Conservation (phyloP, 2,888 invertebrate genomes). For the Macroteleia sp. region DNA sequence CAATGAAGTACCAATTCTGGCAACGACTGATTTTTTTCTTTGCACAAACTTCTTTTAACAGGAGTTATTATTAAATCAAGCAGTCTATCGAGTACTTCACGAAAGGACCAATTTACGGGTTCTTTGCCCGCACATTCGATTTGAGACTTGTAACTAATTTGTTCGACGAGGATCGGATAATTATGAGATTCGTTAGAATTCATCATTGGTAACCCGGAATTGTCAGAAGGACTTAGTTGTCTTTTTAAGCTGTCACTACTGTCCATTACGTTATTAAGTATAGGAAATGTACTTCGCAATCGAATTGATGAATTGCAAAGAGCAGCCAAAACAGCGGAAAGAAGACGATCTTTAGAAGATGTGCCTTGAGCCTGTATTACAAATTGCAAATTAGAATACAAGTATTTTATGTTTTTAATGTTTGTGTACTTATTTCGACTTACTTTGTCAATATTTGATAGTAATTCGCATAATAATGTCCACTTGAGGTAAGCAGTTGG, state of each 20-base stretch:
- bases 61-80: conserved; percentile 93
- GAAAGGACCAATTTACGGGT: conserved; percentile 87
- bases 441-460: conserved; percentile 90
- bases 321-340: conserved; percentile 93
- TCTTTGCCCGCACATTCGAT: conserved; percentile 81
- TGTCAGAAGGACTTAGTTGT: conserved; percentile 88
- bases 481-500: conserved; percentile 97
- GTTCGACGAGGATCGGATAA: conserved; percentile 91
- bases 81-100: conserved; percentile 92
- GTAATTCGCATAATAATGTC: conserved; percentile 93
- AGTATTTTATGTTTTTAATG: conserved; percentile 8
- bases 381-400: neutral
- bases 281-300: conserved; percentile 90
- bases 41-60: conserved; percentile 86
- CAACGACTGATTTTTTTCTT: conserved; percentile 85
- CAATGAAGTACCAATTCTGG: conserved; percentile 88
- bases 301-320: conserved; percentile 91
- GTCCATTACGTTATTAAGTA: conserved; percentile 85
- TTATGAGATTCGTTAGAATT: conserved; percentile 88
- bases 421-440: no score
- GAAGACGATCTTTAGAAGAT: conserved; percentile 86
- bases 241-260: conserved; percentile 85
- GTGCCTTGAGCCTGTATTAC: conserved; percentile 80
- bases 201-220: conserved; percentile 88
- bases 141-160: conserved; percentile 89